A percentile compares a stretch with the other conserved stretches of the same genome.
phyloP scores from a whole-genome alignment of 2,113 vertebrate species.

The Cynoglossus semilaevis region DNA sequence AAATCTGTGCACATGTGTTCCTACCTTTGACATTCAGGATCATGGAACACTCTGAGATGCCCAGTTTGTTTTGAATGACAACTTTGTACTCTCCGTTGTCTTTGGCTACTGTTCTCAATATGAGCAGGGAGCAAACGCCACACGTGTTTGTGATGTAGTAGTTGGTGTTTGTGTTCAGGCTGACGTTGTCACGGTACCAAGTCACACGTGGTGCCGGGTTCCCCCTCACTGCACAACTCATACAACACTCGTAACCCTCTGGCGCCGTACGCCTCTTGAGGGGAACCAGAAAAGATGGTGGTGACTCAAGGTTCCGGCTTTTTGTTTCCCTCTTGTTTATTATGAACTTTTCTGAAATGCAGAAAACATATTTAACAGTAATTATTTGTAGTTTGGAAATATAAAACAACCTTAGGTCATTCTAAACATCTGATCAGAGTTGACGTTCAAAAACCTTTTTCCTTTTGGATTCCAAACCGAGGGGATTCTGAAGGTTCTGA shows the following conservation, averaged over 20 bases:
- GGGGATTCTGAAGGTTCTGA: conserved; percentile 80
- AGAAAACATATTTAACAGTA: conserved; percentile 9
- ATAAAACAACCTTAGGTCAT: background rate
- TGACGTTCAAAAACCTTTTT: conserved; percentile 67
- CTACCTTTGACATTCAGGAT: conserved; percentile 81
- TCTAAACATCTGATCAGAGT: no score
- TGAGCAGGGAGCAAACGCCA: conserved; percentile 85
- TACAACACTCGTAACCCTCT: conserved; percentile 80
- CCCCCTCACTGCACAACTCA: conserved; percentile 86
- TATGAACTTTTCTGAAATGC: conserved; percentile 68
- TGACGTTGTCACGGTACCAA: conserved; percentile 81
- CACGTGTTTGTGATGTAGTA: conserved; percentile 81
- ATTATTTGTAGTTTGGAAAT: background rate
- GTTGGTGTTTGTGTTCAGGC: conserved; percentile 74
- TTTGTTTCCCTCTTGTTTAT: conserved; percentile 61
- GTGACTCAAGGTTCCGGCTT: conserved; percentile 64
- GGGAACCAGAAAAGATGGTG: conserved; percentile 78
- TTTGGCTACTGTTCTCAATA: conserved; percentile 71
- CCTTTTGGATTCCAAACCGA: conserved; percentile 74
- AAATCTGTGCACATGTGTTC: background rate
- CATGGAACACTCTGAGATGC: conserved; percentile 75
- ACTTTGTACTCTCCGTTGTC: conserved; percentile 82
- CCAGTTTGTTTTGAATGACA: conserved; percentile 77
- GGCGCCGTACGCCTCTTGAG: conserved; percentile 80
- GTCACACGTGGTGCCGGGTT: conserved; percentile 79